Percentiles rank a stretch among this genome's conserved stretches.
phyloP scores from a whole-genome alignment of 2,113 vertebrate genomes.

The Ameiurus melas region DNA sequence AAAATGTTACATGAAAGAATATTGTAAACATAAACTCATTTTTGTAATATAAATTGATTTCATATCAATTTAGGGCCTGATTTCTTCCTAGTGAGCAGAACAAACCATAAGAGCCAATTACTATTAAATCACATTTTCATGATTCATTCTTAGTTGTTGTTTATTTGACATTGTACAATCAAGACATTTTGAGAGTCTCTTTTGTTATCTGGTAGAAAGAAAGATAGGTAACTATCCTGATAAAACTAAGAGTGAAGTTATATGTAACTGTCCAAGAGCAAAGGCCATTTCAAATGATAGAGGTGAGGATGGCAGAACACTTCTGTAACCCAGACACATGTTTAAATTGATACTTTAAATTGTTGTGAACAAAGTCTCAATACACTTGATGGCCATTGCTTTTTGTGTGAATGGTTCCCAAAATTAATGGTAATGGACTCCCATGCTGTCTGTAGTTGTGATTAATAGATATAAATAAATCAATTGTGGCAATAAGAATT shows the following conservation, averaged over 20 bases:
- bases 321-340: background rate
- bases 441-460: background rate
- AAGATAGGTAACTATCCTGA: background rate
- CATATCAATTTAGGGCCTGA: background rate
- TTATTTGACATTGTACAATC: background rate
- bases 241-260: background rate
- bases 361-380: background rate
- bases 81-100: background rate
- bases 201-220: background rate
- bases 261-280: background rate
- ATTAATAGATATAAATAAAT: background rate
- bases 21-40: background rate
- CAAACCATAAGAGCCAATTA: background rate
- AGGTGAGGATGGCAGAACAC: background rate
- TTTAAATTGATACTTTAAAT: background rate
- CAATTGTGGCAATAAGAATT: background rate
- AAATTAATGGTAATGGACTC: background rate
- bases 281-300: background rate
- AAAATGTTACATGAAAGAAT: background rate
- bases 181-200: background rate
- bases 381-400: background rate
- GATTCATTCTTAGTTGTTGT: background rate
- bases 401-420: background rate
- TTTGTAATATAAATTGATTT: background rate
- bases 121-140: background rate